These are phyloP conservation scores for Nomada fucata DNA, from an alignment of 2,888 invertebrate species.

Conservation along the genomic window DNA sequence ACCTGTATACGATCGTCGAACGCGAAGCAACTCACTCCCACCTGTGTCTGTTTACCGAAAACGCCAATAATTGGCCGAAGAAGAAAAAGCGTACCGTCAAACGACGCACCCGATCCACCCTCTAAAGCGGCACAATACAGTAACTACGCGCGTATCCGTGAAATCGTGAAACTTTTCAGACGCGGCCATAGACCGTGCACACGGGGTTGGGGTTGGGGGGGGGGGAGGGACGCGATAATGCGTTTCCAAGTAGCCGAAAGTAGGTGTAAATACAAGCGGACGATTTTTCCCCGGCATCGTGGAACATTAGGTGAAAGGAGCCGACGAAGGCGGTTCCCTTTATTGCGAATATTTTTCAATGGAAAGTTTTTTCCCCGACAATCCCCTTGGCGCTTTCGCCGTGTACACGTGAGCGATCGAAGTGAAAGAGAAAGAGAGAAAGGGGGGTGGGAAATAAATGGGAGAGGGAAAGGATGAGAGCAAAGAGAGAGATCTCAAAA, in stretches of 20 bases:
- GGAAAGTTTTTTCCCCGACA: slow-evolving; percentile 80
- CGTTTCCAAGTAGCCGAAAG: slow-evolving; percentile 76
- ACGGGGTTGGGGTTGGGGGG: slow-evolving; percentile 42
- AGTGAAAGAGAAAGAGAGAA: slow-evolving; percentile 14
- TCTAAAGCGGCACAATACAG: slow-evolving; percentile 15
- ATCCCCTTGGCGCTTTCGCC: slow-evolving; percentile 32
- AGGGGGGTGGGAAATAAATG: slow-evolving; percentile 51
- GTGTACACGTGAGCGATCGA: slow-evolving; percentile 58
- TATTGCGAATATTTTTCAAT: slow-evolving; percentile 82
- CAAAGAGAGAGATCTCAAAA: slow-evolving; percentile 65
- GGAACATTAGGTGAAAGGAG: slow-evolving; percentile 66
- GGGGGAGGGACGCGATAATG: slow-evolving; percentile 76
- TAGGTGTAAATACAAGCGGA: slow-evolving; percentile 76
- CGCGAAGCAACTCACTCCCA: background rate
- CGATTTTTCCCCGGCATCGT: slow-evolving; percentile 60
- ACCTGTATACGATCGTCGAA: background rate
- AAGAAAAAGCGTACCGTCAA: background rate
- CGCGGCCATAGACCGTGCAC: slow-evolving; percentile 47
- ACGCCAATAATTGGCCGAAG: background rate
- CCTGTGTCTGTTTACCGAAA: no score
- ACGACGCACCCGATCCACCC: background rate
- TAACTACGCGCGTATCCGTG: slow-evolving; percentile 29
- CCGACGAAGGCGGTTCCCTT: slow-evolving; percentile 80
- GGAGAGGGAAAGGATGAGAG: slow-evolving; percentile 19
- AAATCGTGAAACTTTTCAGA: slow-evolving; percentile 45